These are phyloP conservation scores for Myanophis thanlyinensis DNA, from an alignment of 2,113 vertebrate species.

Conservation along the genomic window DNA sequence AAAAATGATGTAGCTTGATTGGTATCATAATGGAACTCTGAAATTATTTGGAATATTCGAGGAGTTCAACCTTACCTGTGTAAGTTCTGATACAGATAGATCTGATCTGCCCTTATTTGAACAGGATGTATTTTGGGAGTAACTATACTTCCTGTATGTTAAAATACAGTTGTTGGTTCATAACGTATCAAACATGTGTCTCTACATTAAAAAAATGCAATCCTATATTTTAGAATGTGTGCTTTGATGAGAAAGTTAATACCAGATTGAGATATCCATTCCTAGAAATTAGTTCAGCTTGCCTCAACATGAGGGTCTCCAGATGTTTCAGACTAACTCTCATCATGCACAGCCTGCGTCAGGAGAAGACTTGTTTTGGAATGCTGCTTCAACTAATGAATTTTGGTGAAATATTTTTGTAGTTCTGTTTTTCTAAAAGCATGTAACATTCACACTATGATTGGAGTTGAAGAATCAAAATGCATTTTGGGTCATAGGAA, in stretches of 20 bases:
- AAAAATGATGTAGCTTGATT: not conserved
- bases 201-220: not conserved
- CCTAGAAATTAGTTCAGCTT: not conserved
- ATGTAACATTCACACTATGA: rapidly evolving
- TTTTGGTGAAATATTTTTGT: not conserved
- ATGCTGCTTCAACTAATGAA: not conserved
- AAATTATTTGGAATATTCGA: not conserved
- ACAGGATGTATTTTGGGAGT: not conserved
- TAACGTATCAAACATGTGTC: not conserved
- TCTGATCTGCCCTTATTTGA: not conserved
- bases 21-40: not conserved
- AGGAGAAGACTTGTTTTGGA: not conserved
- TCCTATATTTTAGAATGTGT: not conserved
- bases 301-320: not conserved
- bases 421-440: not conserved
- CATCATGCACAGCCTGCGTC: not conserved
- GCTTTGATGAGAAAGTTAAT: not conserved
- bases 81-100: not conserved
- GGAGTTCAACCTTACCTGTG: not conserved
- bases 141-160: not conserved
- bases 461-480: slow-evolving; percentile 14
- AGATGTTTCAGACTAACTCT: not conserved
- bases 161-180: not conserved
- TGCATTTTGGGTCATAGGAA: slow-evolving; percentile 33
- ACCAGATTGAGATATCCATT: not conserved